Base-by-base conservation (phyloP, 2,113 vertebrate species). In the Promerops cafer region DNA sequence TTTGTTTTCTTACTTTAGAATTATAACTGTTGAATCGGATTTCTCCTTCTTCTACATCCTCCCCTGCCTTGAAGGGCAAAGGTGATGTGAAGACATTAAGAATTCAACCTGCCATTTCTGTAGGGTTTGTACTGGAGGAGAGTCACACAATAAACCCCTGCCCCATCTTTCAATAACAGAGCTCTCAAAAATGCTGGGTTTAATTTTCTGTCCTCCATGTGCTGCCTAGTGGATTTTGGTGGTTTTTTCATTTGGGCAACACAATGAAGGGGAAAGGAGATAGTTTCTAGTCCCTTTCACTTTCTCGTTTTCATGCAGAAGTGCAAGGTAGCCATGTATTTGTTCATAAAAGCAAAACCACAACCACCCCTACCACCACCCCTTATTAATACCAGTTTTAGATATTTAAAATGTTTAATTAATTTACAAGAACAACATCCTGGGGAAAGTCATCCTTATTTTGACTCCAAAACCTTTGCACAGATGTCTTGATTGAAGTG, bases 191-290 rank as follows among this genome's bases (percentile, higher is more conserved):
- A 81, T 15, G 11, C 15, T 22, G 3, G 2, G 7, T 60, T 77
- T 74, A 50, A 49, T 83, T 71, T 84, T 77, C 53, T 68, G 27
- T 35, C 13, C 20, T 77, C 17, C 15, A 3, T 47, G 35, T 52
- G 27, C 54, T 42, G 27, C 39, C 44, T 3, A 3, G 28, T 39
- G 27, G 8, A 42, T 57, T 90, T 82, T 42, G 22, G 11, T 69
- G 26, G 8, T 7, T 69, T 64, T 76, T 81, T 31, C 14, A 27
- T 60, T 56, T 59, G 23, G 45, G 40, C 24, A 44, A 52, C 4
- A 8, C 19, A 61, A 59, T 26, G 23, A 57, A 71, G 26, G 35
- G 47, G 79, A 75, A 86, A 74, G 0, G 0, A 44, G 4, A 13
- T 45, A 3, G 3, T 27, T 89, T 83, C n/a, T 66, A 72, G 40